Evolutionary conservation across 2,888 invertebrate species (phyloP).

Genomic region (Scelioninae gen. 2): DNA sequence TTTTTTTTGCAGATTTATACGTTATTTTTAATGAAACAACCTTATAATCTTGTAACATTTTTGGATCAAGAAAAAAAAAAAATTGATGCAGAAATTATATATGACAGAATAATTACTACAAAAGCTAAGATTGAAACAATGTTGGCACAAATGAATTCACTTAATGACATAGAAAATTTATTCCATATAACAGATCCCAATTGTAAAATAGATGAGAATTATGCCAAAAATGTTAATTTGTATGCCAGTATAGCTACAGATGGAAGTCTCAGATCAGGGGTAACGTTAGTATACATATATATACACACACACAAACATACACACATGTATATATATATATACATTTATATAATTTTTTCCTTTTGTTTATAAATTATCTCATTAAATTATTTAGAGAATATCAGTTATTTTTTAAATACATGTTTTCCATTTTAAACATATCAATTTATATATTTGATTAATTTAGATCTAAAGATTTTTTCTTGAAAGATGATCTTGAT

Average conservation of each 20-base stretch:
- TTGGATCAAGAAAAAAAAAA: conserved; percentile 85
- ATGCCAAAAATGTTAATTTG: conserved; percentile 82
- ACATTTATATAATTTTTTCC: too few species aligned
- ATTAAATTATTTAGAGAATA: too few species aligned
- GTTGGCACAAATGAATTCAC: conserved; percentile 78
- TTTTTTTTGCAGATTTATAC: conserved; percentile 82
- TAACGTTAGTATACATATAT: conserved; percentile 73
- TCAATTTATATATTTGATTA: conserved; percentile 4
- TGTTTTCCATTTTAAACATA: background rate
- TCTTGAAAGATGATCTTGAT: conserved; percentile 67
- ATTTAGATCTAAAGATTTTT: conserved; percentile 66
- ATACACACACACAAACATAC: too few species aligned
- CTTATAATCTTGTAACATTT: conserved; percentile 85
- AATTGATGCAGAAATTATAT: conserved; percentile 79
- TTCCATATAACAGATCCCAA: conserved; percentile 80
- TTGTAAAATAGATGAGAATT: conserved; percentile 80
- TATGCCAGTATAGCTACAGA: conserved; percentile 80
- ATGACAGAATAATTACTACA: conserved; percentile 80
- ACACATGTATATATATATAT: too few species aligned
- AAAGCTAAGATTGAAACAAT: conserved; percentile 81
- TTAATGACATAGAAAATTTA: conserved; percentile 79
- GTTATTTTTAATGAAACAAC: conserved; percentile 83
- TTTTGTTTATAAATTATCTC: too few species aligned
- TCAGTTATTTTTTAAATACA: too few species aligned
- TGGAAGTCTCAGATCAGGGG: conserved; percentile 77